phyloP scores from a whole-genome alignment of 2,888 invertebrate genomes.

The Drosophila tanythrix region DNA sequence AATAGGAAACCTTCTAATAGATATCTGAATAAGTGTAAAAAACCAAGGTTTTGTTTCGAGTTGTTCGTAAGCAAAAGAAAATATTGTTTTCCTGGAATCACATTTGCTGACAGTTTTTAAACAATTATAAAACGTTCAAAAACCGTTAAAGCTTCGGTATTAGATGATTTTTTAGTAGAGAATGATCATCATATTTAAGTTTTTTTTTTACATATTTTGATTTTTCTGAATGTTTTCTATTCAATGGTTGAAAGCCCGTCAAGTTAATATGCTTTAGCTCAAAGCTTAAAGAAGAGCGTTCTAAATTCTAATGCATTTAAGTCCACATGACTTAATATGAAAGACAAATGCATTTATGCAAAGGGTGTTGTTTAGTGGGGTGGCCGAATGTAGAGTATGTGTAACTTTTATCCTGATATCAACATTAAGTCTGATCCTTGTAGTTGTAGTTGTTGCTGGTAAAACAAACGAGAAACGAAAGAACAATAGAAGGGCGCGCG shows the following conservation, averaged over 20 bases:
- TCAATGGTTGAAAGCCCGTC: too few relatives aligned
- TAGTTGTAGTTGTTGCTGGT: constrained; percentile 15
- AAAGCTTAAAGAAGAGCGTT: too few relatives aligned
- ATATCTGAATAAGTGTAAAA: not conserved
- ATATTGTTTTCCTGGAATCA: not conserved
- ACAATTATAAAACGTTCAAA: not conserved
- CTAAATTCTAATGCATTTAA: too few relatives aligned
- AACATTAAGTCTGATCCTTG: constrained; percentile 13
- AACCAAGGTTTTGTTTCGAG: not conserved
- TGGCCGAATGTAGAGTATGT: not conserved
- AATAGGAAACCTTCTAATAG: too few relatives aligned
- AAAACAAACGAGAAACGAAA: constrained; percentile 34
- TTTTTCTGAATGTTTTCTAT: too few relatives aligned
- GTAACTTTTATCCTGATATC: constrained; percentile 30
- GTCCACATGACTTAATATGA: too few relatives aligned
- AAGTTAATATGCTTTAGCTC: too few relatives aligned
- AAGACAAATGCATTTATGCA: too few relatives aligned
- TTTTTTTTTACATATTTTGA: too few relatives aligned
- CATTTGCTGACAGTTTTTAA: not conserved
- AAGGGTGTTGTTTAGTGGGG: too few relatives aligned
- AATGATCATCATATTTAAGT: too few relatives aligned
- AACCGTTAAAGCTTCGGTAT: not conserved
- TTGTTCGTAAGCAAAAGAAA: not conserved
- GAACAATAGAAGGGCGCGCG: not conserved
- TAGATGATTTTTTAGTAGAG: too few relatives aligned